Conservation (phyloP, 2,888 invertebrate species). For the Tubiluchus corallicola region DNA sequence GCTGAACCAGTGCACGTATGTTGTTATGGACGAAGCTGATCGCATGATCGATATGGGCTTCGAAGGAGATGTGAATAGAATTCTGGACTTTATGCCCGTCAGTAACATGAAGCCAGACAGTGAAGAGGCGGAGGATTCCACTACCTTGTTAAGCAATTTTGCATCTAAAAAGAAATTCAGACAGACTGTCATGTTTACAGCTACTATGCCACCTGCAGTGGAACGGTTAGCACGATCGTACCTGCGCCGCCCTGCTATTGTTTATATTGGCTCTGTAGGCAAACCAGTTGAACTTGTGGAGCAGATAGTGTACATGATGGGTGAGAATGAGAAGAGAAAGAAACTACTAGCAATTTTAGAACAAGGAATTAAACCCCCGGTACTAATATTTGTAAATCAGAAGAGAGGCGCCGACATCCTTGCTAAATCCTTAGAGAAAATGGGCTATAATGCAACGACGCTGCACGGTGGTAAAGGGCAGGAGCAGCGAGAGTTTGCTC, state of each 20-base stretch:
- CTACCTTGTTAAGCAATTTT: constrained; percentile 74
- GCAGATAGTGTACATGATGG: constrained; percentile 87
- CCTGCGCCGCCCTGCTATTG: constrained; percentile 82
- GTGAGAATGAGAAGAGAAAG: constrained; percentile 79
- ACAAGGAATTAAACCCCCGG: constrained; percentile 79
- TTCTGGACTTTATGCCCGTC: constrained; percentile 92
- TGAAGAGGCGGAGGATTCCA: constrained; percentile 91
- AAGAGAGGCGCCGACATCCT: constrained; percentile 98
- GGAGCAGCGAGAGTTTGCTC: constrained; percentile 93
- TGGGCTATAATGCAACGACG: too few relatives aligned
- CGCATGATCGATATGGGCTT: constrained; percentile 99
- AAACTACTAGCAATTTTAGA: constrained; percentile 83
- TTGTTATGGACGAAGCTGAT: constrained; percentile 67
- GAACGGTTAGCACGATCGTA: constrained; percentile 88
- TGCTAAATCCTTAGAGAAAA: constrained; percentile 87
- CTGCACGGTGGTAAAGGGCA: constrained; percentile 90
- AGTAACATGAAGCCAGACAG: constrained; percentile 93
- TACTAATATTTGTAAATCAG: constrained; percentile 99
- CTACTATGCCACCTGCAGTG: constrained; percentile 97
- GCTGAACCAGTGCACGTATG: constrained; percentile 90
- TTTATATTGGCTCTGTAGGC: constrained; percentile 88
- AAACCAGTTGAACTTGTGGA: constrained; percentile 95
- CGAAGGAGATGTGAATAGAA: constrained; percentile 86
- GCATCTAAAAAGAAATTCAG: constrained; percentile 87
- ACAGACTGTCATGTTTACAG: constrained; percentile 99